A percentile compares a stretch with the other conserved stretches of the same genome.
Conservation (phyloP, 2,797 vertebrate genomes). For the Sphaeramia orbicularis region DNA sequence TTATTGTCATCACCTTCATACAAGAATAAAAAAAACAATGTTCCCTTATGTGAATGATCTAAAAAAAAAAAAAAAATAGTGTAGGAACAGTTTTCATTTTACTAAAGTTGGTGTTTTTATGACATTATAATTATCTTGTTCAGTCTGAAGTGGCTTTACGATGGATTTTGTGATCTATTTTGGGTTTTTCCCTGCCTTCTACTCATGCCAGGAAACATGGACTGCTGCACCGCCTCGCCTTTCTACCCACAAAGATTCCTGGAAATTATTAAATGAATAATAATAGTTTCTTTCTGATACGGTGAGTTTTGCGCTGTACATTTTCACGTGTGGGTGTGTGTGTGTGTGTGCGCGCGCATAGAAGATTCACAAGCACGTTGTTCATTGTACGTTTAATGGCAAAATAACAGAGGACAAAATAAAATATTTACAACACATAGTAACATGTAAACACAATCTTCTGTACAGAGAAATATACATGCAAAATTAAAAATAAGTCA, state of each 20-base stretch:
- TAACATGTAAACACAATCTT: slow-evolving; percentile 94
- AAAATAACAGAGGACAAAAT: slow-evolving; percentile 98
- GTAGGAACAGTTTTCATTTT: neutral
- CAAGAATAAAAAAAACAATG: neutral
- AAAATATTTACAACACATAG: slow-evolving; percentile 95
- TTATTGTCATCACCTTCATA: neutral
- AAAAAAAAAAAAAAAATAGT: neutral
- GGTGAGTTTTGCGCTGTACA: too few species aligned
- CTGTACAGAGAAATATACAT: slow-evolving; percentile 99
- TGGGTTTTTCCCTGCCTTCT: slow-evolving; percentile 27
- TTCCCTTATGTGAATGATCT: neutral
- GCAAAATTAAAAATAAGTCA: slow-evolving; percentile 91
- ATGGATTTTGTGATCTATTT: neutral
- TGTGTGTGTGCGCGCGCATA: neutral
- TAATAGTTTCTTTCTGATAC: neutral
- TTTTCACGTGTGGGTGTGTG: slow-evolving; percentile 4
- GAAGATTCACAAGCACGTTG: slow-evolving; percentile 34
- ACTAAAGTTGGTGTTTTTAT: neutral
- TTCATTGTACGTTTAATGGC: slow-evolving; percentile 96
- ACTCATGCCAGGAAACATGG: slow-evolving; percentile 23
- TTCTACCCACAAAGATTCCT: neutral
- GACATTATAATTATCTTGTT: too few species aligned
- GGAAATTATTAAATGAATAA: slow-evolving; percentile 24
- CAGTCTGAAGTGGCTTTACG: neutral
- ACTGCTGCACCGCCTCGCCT: neutral